Percentiles rank a stretch among this genome's conserved stretches.
These are phyloP conservation scores for Caranx melampygus DNA, from an alignment of 2,113 vertebrate species.

Conservation along the genomic window DNA sequence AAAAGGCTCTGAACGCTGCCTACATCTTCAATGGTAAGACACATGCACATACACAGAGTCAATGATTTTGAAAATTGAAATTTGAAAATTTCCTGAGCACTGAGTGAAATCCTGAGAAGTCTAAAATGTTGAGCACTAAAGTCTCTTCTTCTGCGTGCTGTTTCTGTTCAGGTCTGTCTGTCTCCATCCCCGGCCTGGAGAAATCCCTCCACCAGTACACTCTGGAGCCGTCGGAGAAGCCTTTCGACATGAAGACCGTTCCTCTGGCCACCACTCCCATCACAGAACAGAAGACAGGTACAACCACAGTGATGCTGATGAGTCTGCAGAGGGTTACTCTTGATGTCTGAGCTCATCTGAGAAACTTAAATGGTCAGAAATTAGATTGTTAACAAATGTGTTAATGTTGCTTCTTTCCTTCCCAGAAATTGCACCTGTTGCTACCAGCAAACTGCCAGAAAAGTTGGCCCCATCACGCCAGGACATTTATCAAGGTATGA, in stretches of 20 bases:
- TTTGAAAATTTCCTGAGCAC: background rate
- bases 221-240: slow-evolving; percentile 93
- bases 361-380: background rate
- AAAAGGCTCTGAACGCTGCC: slow-evolving; percentile 93
- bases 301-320: background rate
- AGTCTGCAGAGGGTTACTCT: background rate
- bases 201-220: slow-evolving; percentile 97
- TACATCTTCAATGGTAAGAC: slow-evolving; percentile 95
- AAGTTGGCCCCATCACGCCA: slow-evolving; percentile 94
- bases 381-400: background rate
- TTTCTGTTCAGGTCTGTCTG: slow-evolving; percentile 86
- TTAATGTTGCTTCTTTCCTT: background rate
- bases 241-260: slow-evolving; percentile 95
- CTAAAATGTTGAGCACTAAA: background rate
- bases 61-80: too few species aligned
- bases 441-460: slow-evolving; percentile 90
- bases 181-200: slow-evolving; percentile 95
- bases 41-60: background rate
- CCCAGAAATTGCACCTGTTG: slow-evolving; percentile 88
- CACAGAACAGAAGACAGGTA: slow-evolving; percentile 95
- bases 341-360: background rate
- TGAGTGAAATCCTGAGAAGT: background rate
- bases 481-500: slow-evolving; percentile 95
- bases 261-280: slow-evolving; percentile 90
- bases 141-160: slow-evolving; percentile 2